A percentile compares a stretch with the other conserved stretches of the same genome.
phyloP scores from a whole-genome alignment of 2,888 invertebrate species.

The Apamea crenata region DNA sequence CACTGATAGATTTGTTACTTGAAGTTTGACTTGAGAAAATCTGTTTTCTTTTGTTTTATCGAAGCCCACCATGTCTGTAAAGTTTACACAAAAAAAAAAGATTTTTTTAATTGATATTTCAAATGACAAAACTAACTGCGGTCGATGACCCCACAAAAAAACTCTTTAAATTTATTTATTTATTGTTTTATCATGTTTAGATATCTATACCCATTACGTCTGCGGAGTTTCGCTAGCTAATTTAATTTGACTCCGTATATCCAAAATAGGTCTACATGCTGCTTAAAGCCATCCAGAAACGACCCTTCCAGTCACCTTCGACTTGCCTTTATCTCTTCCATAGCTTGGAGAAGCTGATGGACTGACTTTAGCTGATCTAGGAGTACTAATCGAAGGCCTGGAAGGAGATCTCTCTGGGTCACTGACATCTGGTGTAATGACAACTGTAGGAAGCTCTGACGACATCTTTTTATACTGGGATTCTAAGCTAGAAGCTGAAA shows the following conservation, averaged over 20 bases:
- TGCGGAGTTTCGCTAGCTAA: neutral
- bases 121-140: neutral
- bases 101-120: no score
- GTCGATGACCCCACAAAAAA: neutral
- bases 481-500: constrained; percentile 83
- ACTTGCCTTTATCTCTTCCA: constrained; percentile 91
- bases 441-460: constrained; percentile 53
- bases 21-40: neutral
- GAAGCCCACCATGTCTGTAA: neutral
- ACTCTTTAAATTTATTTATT: neutral
- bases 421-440: constrained; percentile 53
- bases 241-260: neutral
- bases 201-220: neutral
- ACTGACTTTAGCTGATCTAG: constrained; percentile 80
- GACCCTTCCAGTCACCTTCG: constrained; percentile 93
- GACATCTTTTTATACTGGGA: constrained; percentile 74
- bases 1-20: neutral
- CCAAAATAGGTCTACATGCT: constrained; percentile 12
- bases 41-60: neutral
- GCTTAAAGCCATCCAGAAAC: constrained; percentile 93
- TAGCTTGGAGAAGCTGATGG: constrained; percentile 81
- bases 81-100: neutral
- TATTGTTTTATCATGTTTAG: neutral
- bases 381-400: constrained; percentile 65
- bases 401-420: constrained; percentile 56